A percentile compares a stretch with the other conserved stretches of the same genome.
Evolutionary conservation across 2,888 invertebrate species (phyloP).

Genomic region (Tetramorium bicarinatum): DNA sequence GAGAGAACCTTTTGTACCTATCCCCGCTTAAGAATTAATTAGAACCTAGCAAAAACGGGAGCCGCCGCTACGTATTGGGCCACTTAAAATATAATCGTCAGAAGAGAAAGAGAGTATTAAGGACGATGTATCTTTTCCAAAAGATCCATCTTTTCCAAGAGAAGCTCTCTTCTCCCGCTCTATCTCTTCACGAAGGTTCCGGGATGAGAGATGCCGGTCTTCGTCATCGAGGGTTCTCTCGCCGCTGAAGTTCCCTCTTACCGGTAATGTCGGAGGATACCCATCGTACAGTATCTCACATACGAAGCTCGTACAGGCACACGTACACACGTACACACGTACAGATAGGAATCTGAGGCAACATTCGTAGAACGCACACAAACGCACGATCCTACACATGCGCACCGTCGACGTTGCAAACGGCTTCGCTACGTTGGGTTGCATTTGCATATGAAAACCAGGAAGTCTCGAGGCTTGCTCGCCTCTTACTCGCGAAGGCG

Average conservation of each 20-base stretch:
- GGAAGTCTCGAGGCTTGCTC: slow-evolving; percentile 82
- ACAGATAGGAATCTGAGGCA: slow-evolving; percentile 63
- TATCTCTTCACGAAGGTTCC: slow-evolving; percentile 12
- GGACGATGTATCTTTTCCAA: not conserved
- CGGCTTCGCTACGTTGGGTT: slow-evolving; percentile 73
- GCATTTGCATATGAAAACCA: slow-evolving; percentile 86
- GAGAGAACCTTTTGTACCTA: slow-evolving; percentile 39
- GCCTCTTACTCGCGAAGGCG: slow-evolving; percentile 81
- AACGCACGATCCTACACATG: slow-evolving; percentile 53
- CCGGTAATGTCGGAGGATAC: slow-evolving; percentile 39
- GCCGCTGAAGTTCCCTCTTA: slow-evolving; percentile 52
- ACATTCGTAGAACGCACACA: slow-evolving; percentile 64
- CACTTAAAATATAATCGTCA: slow-evolving; percentile 57
- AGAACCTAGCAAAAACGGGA: slow-evolving; percentile 22
- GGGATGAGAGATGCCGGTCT: slow-evolving; percentile 45
- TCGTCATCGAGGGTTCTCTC: slow-evolving; percentile 62
- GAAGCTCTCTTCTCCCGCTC: not conserved
- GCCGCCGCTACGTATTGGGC: slow-evolving; percentile 16
- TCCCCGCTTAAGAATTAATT: slow-evolving; percentile 58
- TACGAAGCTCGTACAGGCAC: slow-evolving; percentile 38
- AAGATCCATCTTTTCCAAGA: slow-evolving; percentile 9
- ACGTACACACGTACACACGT: not conserved
- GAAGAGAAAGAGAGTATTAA: not conserved
- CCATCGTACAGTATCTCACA: slow-evolving; percentile 24
- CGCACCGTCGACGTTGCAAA: slow-evolving; percentile 71